Evolutionary conservation across 2,888 invertebrate species (phyloP).

Genomic region (Scelioninae gen. 2): DNA sequence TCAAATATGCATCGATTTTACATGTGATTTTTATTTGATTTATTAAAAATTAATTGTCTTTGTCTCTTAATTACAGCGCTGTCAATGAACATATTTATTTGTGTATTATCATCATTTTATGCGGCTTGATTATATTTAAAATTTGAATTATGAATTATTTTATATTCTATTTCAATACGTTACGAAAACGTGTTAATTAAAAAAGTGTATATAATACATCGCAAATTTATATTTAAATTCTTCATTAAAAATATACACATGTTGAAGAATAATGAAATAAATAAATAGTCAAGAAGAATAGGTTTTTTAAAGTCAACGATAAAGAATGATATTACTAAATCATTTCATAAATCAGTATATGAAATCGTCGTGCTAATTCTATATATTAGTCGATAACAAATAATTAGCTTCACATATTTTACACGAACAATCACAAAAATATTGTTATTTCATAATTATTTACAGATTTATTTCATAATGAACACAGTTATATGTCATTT

Average conservation of each 20-base stretch:
- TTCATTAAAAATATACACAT: constrained; percentile 20
- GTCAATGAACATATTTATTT: constrained; percentile 33
- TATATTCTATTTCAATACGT: constrained; percentile 22
- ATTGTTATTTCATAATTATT: constrained; percentile 26
- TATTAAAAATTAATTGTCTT: constrained; percentile 41
- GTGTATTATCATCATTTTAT: constrained; percentile 33
- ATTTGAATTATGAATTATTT: constrained; percentile 19
- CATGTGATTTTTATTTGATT: constrained; percentile 38
- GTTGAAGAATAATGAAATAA: constrained; percentile 10
- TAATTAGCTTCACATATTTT: neutral
- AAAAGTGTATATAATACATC: constrained; percentile 12
- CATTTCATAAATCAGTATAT: too few relatives aligned
- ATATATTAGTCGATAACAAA: constrained; percentile 13
- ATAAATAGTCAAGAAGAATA: constrained; percentile 23
- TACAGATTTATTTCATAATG: constrained; percentile 19
- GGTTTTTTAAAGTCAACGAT: constrained; percentile 17
- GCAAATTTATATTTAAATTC: constrained; percentile 20
- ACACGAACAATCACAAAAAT: constrained; percentile 26
- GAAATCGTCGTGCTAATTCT: constrained; percentile 2
- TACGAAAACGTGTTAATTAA: constrained; percentile 8
- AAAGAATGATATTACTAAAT: constrained; percentile 15
- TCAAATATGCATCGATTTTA: constrained; percentile 26
- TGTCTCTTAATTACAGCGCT: constrained; percentile 36
- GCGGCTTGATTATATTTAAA: constrained; percentile 30
- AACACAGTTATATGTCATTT: constrained; percentile 1